These are phyloP conservation scores for Falcaria lacertinaria DNA, from an alignment of 2,888 invertebrate species.

Conservation along the genomic window DNA sequence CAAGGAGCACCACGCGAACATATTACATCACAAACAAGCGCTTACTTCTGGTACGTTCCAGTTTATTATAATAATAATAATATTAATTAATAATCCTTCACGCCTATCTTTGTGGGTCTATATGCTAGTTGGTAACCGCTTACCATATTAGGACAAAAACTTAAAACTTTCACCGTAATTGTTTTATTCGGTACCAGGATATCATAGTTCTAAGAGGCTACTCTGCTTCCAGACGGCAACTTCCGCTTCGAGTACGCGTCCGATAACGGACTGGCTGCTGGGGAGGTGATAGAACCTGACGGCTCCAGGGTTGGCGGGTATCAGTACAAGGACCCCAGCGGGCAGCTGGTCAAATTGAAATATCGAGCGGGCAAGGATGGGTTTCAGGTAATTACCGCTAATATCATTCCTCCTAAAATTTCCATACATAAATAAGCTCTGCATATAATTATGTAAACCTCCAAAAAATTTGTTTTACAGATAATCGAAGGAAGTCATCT, in stretches of 20 bases:
- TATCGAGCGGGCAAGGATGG: slow-evolving; percentile 76
- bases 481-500: slow-evolving; percentile 73
- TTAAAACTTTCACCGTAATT: too few relatives aligned
- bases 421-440: too few relatives aligned
- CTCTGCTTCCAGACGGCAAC: slow-evolving; percentile 71
- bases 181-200: too few relatives aligned
- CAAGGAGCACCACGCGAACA: slow-evolving; percentile 65
- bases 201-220: neutral
- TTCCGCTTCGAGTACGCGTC: slow-evolving; percentile 85
- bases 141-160: too few relatives aligned
- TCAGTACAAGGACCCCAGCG: slow-evolving; percentile 83
- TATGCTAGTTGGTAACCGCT: too few relatives aligned
- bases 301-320: slow-evolving; percentile 83
- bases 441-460: too few relatives aligned
- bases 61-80: too few relatives aligned
- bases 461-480: too few relatives aligned
- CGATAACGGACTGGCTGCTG: slow-evolving; percentile 84
- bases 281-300: slow-evolving; percentile 84
- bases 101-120: too few relatives aligned
- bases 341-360: slow-evolving; percentile 82
- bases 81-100: too few relatives aligned
- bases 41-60: slow-evolving; percentile 73
- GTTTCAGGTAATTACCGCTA: slow-evolving; percentile 71
- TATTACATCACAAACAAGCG: slow-evolving; percentile 82
- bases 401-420: too few relatives aligned